Evolutionary conservation across 2,113 vertebrate genomes (phyloP).

Genomic region (Campylomormyrus tamandua): DNA sequence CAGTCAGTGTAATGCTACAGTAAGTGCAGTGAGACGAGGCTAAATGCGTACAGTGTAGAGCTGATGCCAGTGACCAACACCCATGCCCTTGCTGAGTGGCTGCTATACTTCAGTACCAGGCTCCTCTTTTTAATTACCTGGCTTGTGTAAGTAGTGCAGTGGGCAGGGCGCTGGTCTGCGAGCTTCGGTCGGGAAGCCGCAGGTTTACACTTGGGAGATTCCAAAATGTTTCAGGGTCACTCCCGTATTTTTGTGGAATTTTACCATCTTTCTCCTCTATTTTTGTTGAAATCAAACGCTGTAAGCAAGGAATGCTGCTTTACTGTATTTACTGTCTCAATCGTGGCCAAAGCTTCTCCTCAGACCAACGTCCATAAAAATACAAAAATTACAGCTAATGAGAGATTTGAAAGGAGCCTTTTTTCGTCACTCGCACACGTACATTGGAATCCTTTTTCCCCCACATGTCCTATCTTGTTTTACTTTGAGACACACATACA

Average conservation of each 20-base stretch:
- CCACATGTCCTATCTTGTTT: neutral
- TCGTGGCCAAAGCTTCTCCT: neutral
- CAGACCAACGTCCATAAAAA: neutral
- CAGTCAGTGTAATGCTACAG: slow-evolving; percentile 7
- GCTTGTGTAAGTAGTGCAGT: neutral
- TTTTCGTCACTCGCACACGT: neutral
- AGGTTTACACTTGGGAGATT: neutral
- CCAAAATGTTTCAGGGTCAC: neutral
- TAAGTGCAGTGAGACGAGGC: neutral
- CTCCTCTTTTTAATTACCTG: slow-evolving; percentile 13
- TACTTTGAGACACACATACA: neutral
- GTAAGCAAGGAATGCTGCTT: neutral
- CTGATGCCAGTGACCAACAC: slow-evolving; percentile 3
- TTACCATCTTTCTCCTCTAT: neutral
- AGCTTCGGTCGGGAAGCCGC: neutral
- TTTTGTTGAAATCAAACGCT: neutral
- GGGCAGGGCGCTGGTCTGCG: neutral
- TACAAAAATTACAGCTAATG: neutral
- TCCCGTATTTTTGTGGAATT: neutral
- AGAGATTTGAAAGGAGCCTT: neutral
- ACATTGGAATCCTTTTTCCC: neutral
- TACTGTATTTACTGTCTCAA: neutral
- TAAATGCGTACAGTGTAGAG: slow-evolving; percentile 8
- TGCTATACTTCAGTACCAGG: neutral
- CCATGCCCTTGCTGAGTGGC: slow-evolving; percentile 1